These are phyloP conservation scores for Ormyrus thymus DNA, from an alignment of 2,888 invertebrate species.

Conservation along the genomic window DNA sequence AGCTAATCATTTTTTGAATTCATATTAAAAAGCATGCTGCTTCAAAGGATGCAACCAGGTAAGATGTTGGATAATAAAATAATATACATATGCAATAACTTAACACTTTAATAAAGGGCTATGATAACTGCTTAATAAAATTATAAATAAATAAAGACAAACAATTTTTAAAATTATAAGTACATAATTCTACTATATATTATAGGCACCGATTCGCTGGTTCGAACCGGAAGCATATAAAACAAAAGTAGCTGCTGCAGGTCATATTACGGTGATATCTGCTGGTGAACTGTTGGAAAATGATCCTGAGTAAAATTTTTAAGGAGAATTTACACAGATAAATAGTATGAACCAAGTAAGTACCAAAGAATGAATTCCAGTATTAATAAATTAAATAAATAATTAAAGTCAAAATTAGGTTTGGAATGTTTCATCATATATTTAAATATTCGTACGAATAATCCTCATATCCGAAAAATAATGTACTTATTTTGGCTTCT, in stretches of 20 bases:
- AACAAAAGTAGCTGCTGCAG: conserved; percentile 71
- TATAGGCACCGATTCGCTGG: conserved; percentile 74
- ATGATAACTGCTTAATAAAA: not conserved
- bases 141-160: not conserved
- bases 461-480: too few species aligned
- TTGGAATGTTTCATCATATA: too few species aligned
- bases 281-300: conserved; percentile 68
- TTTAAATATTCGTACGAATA: too few species aligned
- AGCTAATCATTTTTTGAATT: conserved; percentile 39
- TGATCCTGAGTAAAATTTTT: conserved; percentile 65
- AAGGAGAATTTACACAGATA: conserved; percentile 19
- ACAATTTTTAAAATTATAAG: not conserved
- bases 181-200: conserved; percentile 24
- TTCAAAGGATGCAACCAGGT: conserved; percentile 60
- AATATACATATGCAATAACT: not conserved
- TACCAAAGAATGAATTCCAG: conserved; percentile 13
- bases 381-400: conserved; percentile 7
- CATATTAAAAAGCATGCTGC: conserved; percentile 60
- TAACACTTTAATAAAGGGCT: not conserved
- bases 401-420: not conserved
- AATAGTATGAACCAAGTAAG: conserved; percentile 38
- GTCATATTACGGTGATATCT: conserved; percentile 69
- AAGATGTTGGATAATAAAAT: conserved; percentile 43
- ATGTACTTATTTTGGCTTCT: too few species aligned
- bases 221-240: conserved; percentile 74